Percentiles rank a stretch among this genome's conserved stretches.
phyloP scores from a whole-genome alignment of 37 sponge, comb jelly and placozoan species.

The Eunapius fragilis region DNA sequence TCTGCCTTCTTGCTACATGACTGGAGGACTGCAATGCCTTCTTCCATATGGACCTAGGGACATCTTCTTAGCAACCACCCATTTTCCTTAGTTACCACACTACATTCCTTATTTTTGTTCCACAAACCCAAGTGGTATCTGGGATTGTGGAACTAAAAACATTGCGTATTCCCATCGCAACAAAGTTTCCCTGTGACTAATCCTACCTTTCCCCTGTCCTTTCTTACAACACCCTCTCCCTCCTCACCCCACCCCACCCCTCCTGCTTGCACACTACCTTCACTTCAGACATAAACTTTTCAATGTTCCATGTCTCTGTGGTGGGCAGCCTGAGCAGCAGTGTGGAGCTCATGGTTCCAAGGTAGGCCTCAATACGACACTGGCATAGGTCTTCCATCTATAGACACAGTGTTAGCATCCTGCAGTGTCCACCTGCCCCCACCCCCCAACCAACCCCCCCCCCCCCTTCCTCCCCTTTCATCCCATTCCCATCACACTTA shows the following conservation, averaged over 20 bases:
- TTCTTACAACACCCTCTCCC: background rate
- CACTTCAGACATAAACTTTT: constrained; percentile 70
- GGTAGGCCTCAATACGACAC: constrained; percentile 73
- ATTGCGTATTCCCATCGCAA: too few species aligned
- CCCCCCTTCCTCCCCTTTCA: too few species aligned
- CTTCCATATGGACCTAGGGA: constrained; percentile 7
- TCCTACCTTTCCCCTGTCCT: too few species aligned
- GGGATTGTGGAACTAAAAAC: too few species aligned
- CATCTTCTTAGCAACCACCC: background rate
- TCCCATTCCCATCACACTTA: background rate
- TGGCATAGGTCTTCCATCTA: constrained; percentile 68
- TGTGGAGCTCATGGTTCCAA: constrained; percentile 74
- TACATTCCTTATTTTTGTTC: too few species aligned
- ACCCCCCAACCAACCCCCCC: background rate
- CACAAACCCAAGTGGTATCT: too few species aligned
- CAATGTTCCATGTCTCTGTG: constrained; percentile 56
- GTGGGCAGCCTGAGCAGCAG: constrained; percentile 69
- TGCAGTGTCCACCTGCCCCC: too few species aligned
- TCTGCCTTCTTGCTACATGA: constrained; percentile 78
- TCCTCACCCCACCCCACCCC: background rate
- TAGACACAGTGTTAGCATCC: too few species aligned
- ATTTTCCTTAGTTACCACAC: too few species aligned
- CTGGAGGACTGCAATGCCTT: constrained; percentile 20
- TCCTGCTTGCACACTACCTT: constrained; percentile 19
- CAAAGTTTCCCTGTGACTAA: too few species aligned